Evolutionary conservation across 1,140 invertebrate genomes (phyloP), one percentile per base, ranked within the genome.

Genomic region (Drosophila orena): DNA sequence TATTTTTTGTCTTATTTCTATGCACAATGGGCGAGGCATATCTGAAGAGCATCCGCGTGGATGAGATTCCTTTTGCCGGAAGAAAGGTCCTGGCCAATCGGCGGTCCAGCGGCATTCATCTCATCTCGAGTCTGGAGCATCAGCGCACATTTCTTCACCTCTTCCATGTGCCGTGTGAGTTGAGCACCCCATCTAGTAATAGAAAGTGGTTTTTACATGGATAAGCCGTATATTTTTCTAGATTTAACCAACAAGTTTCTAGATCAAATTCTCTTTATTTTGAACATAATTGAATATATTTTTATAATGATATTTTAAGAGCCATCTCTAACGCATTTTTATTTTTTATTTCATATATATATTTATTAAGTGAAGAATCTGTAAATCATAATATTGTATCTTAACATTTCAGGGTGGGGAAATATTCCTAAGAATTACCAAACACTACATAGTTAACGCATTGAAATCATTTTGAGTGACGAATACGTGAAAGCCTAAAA

Each of bases 101-200:
- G 3, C 70, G 62, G 35, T 37, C 84, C 1, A 72, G 68, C 15
- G 85, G 91, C 17, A 92, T 92, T 14, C 83, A 90, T n/a, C 40
- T 90, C 6, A 78, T 88, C n/a, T 70, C 79, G 2, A 81, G 83
- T 14, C 52, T 91, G 42, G 85, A 92, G 22, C 70, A 91, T 43
- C 80, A 83, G 27, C 77, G 85, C 14, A 72, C 79, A 2, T 92
- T 92, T 54, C 62, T 92, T 4, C 85, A 92, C 47, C 53, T 92
- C 0, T 92, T 92, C 10, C 86, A 91, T 62, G 86, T 92, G 58
- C 91, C 91, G 3, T 92, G 91, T 92, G 64, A 68, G 84, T 88
- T 27, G 12, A 7, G 12, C 8, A 14, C 0, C 2, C 4, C 3
- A 17, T 47, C 14, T 46, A 2, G 3, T 2, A 46, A 42, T n/a